Percentiles rank a stretch among this genome's conserved stretches.
Conservation (phyloP, 2,797 vertebrate species). For the Microcaecilia unicolor region DNA sequence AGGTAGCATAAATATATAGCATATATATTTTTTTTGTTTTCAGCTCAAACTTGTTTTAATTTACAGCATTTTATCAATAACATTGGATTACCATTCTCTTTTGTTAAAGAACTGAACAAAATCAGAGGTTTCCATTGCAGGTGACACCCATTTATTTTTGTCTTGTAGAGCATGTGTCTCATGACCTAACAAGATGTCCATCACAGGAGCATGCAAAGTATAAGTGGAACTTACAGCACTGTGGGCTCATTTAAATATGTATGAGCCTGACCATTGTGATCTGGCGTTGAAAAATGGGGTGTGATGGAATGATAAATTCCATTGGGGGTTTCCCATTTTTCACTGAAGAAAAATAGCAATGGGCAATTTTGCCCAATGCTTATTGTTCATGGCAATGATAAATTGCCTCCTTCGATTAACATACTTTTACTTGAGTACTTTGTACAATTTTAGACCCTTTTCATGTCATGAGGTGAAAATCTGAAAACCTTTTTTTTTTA, state of each 20-base stretch:
- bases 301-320: conserved; percentile 14
- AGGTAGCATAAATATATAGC: too few species aligned
- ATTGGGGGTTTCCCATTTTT: conserved; percentile 19
- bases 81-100: too few species aligned
- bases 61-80: too few species aligned
- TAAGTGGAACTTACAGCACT: too few species aligned
- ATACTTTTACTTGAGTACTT: conserved; percentile 1
- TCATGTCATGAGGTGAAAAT: background rate
- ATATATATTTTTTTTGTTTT: too few species aligned
- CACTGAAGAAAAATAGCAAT: conserved; percentile 11
- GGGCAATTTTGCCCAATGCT: conserved; percentile 17
- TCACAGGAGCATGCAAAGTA: conserved; percentile 9
- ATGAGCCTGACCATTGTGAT: conserved; percentile 18
- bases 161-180: conserved; percentile 12
- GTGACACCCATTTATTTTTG: conserved; percentile 11
- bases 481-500: background rate
- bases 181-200: conserved; percentile 9
- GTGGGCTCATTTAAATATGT: conserved; percentile 16
- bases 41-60: too few species aligned
- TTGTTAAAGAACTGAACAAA: too few species aligned
- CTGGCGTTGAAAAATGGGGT: conserved; percentile 15
- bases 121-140: too few species aligned
- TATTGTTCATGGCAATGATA: conserved; percentile 12
- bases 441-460: too few species aligned
- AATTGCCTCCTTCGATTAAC: conserved; percentile 1